Percentiles rank a stretch among this genome's conserved stretches.
Conservation (phyloP, 1,140 invertebrate species). For the Euwallacea fornicatus region DNA sequence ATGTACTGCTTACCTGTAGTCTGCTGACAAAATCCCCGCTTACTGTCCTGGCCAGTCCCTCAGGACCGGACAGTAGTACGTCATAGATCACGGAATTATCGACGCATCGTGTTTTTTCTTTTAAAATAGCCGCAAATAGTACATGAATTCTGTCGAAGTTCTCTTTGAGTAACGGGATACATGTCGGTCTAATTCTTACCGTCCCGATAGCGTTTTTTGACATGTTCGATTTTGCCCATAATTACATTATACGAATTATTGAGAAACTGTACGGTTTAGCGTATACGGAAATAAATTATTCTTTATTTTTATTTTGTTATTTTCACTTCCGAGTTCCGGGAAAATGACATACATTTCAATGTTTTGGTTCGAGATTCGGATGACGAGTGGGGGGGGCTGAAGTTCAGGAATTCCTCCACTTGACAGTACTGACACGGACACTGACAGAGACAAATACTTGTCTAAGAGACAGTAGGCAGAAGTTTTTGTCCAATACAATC, state of each 20-base stretch:
- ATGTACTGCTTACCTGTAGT: constrained; percentile 50
- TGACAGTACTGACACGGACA: too few relatives aligned
- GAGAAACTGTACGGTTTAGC: too few relatives aligned
- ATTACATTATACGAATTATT: constrained; percentile 45
- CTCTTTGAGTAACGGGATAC: constrained; percentile 48
- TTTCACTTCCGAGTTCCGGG: too few relatives aligned
- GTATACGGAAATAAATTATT: neutral
- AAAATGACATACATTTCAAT: too few relatives aligned
- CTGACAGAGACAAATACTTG: too few relatives aligned
- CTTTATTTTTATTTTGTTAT: neutral
- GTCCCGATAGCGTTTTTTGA: constrained; percentile 46
- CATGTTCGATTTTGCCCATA: constrained; percentile 49
- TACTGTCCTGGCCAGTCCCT: constrained; percentile 42
- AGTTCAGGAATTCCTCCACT: too few relatives aligned
- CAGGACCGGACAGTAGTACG: constrained; percentile 44
- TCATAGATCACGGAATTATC: constrained; percentile 46
- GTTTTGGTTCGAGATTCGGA: too few relatives aligned
- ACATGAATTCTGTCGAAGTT: constrained; percentile 50
- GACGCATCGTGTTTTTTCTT: constrained; percentile 42
- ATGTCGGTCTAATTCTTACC: constrained; percentile 48
- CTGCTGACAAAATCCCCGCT: constrained; percentile 50
- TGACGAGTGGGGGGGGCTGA: too few relatives aligned
- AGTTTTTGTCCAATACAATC: too few relatives aligned
- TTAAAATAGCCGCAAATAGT: constrained; percentile 50
- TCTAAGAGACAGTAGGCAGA: too few relatives aligned